Percentiles rank a stretch among this genome's conserved stretches.
phyloP scores from a whole-genome alignment of 2,797 vertebrate genomes.

The Xyrichtys novacula region DNA sequence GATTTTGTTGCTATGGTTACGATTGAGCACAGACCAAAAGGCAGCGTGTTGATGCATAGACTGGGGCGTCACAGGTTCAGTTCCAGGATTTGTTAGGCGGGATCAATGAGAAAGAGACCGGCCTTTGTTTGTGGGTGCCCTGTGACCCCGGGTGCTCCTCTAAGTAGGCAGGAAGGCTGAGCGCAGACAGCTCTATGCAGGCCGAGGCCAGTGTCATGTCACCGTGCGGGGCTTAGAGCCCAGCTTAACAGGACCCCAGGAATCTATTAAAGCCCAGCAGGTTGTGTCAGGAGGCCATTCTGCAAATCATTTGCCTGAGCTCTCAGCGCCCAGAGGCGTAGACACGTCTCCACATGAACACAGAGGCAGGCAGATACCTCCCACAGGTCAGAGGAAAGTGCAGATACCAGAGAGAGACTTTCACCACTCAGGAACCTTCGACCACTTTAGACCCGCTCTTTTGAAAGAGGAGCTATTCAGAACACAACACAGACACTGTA shows the following conservation, averaged over 20 bases:
- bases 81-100: conserved; percentile 28
- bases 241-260: conserved; percentile 70
- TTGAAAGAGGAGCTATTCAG: neutral
- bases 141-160: conserved; percentile 49
- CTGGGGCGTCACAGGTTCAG: conserved; percentile 21
- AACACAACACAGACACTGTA: neutral
- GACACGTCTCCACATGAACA: conserved; percentile 74
- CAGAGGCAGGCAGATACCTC: conserved; percentile 65
- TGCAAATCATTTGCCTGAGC: conserved; percentile 73
- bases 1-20: conserved; percentile 57
- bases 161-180: conserved; percentile 49
- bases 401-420: conserved; percentile 67
- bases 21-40: conserved; percentile 30
- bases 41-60: conserved; percentile 7
- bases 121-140: conserved; percentile 42
- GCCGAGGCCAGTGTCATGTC: conserved; percentile 63
- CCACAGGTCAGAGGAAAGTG: conserved; percentile 69
- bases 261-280: conserved; percentile 74
- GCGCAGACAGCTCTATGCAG: conserved; percentile 44
- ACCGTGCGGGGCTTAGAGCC: conserved; percentile 59
- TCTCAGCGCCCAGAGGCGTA: conserved; percentile 62
- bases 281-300: conserved; percentile 71
- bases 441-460: conserved; percentile 30
- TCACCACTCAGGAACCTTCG: conserved; percentile 35
- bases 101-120: conserved; percentile 31